Base-by-base conservation (phyloP, 2,113 vertebrate genomes). In the Stictonetta naevosa region DNA sequence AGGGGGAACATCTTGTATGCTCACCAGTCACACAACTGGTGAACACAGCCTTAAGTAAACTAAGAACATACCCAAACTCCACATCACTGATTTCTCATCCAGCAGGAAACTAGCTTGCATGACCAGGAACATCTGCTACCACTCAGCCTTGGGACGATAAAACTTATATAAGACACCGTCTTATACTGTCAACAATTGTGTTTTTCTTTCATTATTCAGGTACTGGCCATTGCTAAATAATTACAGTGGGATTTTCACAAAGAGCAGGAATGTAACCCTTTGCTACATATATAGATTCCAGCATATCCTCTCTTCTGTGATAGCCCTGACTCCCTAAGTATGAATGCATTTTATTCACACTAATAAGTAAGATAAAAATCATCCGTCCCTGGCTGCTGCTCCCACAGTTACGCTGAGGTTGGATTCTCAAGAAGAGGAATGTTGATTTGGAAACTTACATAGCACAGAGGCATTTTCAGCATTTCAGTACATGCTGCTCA, bases 11-110 rank as follows among this genome's bases (percentile, higher is more conserved):
- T 80, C 44, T 53, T 84, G 33, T 33, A 15, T 4, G 11, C 25
- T 83, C 62, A 13, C 33, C 64, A 42, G 72, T 75, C 88, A 46
- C 68, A 86, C 50, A 86, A 81, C 5, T 33, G 48, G 56, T 75
- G 60, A 86, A 56, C 31, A 12, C 75, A 84, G 36, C 11, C 64
- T 82, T 56, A 75, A 88, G 56, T 72, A 90, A 92, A 93, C 84
- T 19, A 68, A 94, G 92, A 94, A 88, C 83, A 95, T 93, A 90
- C 46, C n/a, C 93, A 92, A 95, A 83, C 86, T 96, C 58, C 89
- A 85, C 84, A 85, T 95, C 94, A 94, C 55, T 14, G 34, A 74
- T 74, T 83, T 74, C 91, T 95, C 89, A 96, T 91, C 58, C 62
- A 85, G 84, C 2, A 2, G 78, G 59, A 93, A 95, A 91, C 23